These are phyloP conservation scores for Phenganax marumi DNA, from an alignment of 92 coral and sea anemone genomes.

Conservation along the genomic window DNA sequence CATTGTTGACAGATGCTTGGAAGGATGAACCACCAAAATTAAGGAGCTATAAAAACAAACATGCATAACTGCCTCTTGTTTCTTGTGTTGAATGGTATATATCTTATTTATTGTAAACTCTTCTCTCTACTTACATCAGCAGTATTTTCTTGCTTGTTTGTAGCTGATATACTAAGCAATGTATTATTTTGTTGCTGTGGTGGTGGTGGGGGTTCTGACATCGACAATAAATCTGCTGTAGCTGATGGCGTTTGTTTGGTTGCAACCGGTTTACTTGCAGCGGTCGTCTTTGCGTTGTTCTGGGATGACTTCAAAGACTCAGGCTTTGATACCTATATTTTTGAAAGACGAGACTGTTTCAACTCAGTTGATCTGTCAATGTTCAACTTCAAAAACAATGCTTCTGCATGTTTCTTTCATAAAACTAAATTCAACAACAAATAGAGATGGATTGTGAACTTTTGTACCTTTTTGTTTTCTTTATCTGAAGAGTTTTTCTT, in stretches of 20 bases:
- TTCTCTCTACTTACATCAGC: slow-evolving; percentile 34
- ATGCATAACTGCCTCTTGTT: background rate
- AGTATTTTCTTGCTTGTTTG: slow-evolving; percentile 10
- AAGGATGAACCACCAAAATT: slow-evolving; percentile 33
- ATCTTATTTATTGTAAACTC: background rate
- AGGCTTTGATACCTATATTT: slow-evolving; percentile 18
- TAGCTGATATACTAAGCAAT: slow-evolving; percentile 23
- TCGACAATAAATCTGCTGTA: slow-evolving; percentile 67
- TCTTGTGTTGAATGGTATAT: background rate
- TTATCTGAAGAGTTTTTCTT: slow-evolving; percentile 18
- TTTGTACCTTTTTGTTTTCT: slow-evolving; percentile 7
- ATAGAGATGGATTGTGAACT: background rate
- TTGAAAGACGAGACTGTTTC: background rate
- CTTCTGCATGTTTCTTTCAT: too few species aligned
- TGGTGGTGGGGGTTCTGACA: slow-evolving; percentile 45
- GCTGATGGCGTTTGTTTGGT: slow-evolving; percentile 46
- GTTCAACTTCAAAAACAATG: too few species aligned
- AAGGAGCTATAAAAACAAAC: slow-evolving; percentile 17
- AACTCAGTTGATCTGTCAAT: background rate
- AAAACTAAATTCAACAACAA: background rate
- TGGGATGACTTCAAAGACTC: slow-evolving; percentile 43
- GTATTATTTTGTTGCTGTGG: slow-evolving; percentile 35
- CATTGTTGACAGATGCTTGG: background rate
- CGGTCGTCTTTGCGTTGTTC: slow-evolving; percentile 48
- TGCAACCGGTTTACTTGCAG: slow-evolving; percentile 34